phyloP scores from a whole-genome alignment of 1,140 invertebrate species.

The Grapholita molesta region DNA sequence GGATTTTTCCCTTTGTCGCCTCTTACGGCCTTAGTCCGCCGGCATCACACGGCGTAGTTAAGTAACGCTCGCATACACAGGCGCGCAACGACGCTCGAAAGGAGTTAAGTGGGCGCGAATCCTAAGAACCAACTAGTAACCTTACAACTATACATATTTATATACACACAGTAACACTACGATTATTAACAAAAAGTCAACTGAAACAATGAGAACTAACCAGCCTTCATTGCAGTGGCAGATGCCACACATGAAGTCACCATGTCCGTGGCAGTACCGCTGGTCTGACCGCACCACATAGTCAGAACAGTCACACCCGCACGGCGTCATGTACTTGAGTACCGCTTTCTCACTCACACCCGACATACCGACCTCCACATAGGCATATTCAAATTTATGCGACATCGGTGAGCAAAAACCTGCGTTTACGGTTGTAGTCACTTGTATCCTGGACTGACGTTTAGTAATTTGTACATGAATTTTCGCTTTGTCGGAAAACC shows the following conservation, averaged over 20 bases:
- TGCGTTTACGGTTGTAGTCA: neutral
- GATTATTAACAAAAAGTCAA: no score
- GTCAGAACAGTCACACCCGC: constrained; percentile 67
- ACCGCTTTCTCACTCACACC: constrained; percentile 29
- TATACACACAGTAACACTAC: no score
- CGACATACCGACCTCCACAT: constrained; percentile 35
- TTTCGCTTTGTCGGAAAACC: constrained; percentile 28
- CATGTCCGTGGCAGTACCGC: constrained; percentile 58
- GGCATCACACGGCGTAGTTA: no score
- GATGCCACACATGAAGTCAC: constrained; percentile 83
- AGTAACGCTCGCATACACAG: no score
- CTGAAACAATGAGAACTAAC: constrained; percentile 37
- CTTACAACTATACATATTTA: no score
- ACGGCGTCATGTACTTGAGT: constrained; percentile 49
- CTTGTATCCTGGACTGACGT: neutral
- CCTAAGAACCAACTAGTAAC: no score
- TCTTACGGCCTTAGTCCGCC: no score
- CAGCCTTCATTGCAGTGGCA: constrained; percentile 81
- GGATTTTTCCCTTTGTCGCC: no score
- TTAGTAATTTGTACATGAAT: neutral
- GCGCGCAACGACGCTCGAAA: no score
- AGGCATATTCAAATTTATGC: constrained; percentile 32
- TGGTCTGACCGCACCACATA: constrained; percentile 67
- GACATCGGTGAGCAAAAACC: constrained; percentile 42
- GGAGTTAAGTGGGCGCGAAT: no score